phyloP scores from a whole-genome alignment of 1,140 invertebrate species.

The Drosophila nigrodunni region DNA sequence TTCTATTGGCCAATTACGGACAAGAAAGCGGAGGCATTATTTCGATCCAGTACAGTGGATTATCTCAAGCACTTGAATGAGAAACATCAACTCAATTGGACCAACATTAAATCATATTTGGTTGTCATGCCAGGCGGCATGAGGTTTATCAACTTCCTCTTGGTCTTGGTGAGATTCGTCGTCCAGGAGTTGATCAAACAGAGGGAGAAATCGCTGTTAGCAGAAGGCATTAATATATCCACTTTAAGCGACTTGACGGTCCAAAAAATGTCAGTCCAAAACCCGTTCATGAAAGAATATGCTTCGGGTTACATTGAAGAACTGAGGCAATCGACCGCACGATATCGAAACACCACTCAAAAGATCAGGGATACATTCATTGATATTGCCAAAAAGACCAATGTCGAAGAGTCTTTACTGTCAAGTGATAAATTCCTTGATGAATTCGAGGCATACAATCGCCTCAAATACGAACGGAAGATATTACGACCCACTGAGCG shows the following conservation, averaged over 20 bases:
- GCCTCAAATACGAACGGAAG: slow-evolving; percentile 24
- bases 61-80: slow-evolving; percentile 78
- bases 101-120: slow-evolving; percentile 73
- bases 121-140: slow-evolving; percentile 83
- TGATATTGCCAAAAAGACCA: slow-evolving; percentile 40
- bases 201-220: slow-evolving; percentile 56
- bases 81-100: slow-evolving; percentile 75
- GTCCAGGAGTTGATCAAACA: slow-evolving; percentile 66
- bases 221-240: slow-evolving; percentile 8
- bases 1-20: slow-evolving; percentile 86
- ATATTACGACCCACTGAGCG: slow-evolving; percentile 18
- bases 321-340: slow-evolving; percentile 32
- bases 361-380: slow-evolving; percentile 34
- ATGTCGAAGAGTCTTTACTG: slow-evolving; percentile 29
- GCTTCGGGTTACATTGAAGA: slow-evolving; percentile 62
- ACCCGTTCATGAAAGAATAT: slow-evolving; percentile 64
- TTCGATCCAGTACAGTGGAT: slow-evolving; percentile 78
- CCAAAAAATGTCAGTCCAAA: slow-evolving; percentile 53
- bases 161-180: slow-evolving; percentile 73
- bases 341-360: slow-evolving; percentile 18
- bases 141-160: slow-evolving; percentile 75
- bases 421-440: slow-evolving; percentile 54
- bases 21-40: slow-evolving; percentile 85
- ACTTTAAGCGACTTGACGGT: slow-evolving; percentile 28
- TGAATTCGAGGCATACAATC: slow-evolving; percentile 53